A percentile compares a stretch with the other conserved stretches of the same genome.
phyloP scores from a whole-genome alignment of 2,797 vertebrate genomes.

The Chelidonichthys spinosus region DNA sequence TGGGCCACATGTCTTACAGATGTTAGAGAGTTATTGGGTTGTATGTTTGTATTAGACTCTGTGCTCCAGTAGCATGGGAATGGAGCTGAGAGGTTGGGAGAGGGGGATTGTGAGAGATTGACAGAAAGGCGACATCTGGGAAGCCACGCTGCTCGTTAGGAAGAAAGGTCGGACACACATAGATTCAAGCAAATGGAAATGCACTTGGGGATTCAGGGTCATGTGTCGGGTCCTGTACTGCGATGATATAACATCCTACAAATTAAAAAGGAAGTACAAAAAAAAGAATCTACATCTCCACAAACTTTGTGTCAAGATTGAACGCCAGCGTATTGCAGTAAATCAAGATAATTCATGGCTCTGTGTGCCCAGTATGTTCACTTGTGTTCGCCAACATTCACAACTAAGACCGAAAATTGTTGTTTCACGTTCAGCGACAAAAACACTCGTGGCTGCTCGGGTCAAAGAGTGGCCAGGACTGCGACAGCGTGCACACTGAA shows the following conservation, averaged over 20 bases:
- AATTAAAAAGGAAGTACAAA: slow-evolving; percentile 17
- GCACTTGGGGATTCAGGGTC: not conserved
- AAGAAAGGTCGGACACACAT: not conserved
- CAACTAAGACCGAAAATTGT: slow-evolving; percentile 59
- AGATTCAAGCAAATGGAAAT: slow-evolving; percentile 16
- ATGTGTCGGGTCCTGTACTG: not conserved
- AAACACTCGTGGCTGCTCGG: slow-evolving; percentile 43
- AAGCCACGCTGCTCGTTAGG: slow-evolving; percentile 36
- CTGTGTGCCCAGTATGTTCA: slow-evolving; percentile 46
- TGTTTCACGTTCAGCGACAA: slow-evolving; percentile 24
- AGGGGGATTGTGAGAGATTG: slow-evolving; percentile 37
- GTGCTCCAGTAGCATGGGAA: slow-evolving; percentile 37
- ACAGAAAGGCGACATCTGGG: slow-evolving; percentile 35
- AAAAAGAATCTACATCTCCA: not conserved
- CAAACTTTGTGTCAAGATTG: slow-evolving; percentile 11
- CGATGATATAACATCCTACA: slow-evolving; percentile 8
- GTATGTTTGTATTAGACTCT: slow-evolving; percentile 50
- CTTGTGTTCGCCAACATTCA: slow-evolving; percentile 73
- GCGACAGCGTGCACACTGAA: not conserved
- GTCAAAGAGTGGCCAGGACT: slow-evolving; percentile 60
- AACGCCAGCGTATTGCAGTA: slow-evolving; percentile 15
- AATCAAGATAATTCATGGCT: slow-evolving; percentile 27
- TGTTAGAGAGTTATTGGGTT: slow-evolving; percentile 36
- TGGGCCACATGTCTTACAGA: slow-evolving; percentile 37
- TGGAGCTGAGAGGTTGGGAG: slow-evolving; percentile 21